phyloP scores from a whole-genome alignment of 1,140 invertebrate genomes.

The Reticulitermes speratus region DNA sequence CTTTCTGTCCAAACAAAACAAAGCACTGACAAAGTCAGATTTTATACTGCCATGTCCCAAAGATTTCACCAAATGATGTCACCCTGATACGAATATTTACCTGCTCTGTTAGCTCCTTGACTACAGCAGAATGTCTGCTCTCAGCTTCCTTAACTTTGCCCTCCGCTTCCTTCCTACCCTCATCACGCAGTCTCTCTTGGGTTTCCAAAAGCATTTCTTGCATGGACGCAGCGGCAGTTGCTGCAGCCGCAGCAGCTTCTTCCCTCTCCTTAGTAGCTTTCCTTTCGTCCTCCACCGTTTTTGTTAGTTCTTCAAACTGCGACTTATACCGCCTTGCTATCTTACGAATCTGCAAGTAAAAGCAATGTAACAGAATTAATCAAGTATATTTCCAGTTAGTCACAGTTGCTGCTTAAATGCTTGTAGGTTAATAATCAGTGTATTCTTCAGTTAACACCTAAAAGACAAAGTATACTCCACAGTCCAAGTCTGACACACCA shows the following conservation, averaged over 20 bases:
- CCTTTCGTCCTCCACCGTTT: slow-evolving; percentile 62
- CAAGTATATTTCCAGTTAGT: no score
- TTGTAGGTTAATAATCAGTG: no score
- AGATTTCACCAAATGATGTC: neutral
- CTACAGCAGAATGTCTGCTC: slow-evolving; percentile 30
- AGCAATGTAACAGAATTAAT: no score
- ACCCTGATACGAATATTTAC: slow-evolving; percentile 4
- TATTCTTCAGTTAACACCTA: no score
- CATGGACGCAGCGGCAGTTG: slow-evolving; percentile 46
- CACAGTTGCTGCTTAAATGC: no score
- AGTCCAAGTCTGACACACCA: no score
- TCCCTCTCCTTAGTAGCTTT: slow-evolving; percentile 53
- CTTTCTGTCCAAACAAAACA: no score
- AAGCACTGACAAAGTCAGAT: no score
- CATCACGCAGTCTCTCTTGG: slow-evolving; percentile 51
- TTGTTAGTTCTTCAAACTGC: slow-evolving; percentile 73
- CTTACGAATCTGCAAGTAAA: slow-evolving; percentile 66
- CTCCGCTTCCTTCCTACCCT: slow-evolving; percentile 54
- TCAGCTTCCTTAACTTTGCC: slow-evolving; percentile 32
- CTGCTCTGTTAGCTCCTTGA: slow-evolving; percentile 61
- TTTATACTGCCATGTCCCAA: neutral
- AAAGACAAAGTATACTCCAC: no score
- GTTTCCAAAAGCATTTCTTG: slow-evolving; percentile 46
- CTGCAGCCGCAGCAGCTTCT: slow-evolving; percentile 47
- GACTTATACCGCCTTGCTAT: slow-evolving; percentile 92